Percentiles rank a stretch among this genome's conserved stretches.
These are phyloP conservation scores for Andrena marginata DNA, from an alignment of 2,888 invertebrate genomes.

Conservation along the genomic window DNA sequence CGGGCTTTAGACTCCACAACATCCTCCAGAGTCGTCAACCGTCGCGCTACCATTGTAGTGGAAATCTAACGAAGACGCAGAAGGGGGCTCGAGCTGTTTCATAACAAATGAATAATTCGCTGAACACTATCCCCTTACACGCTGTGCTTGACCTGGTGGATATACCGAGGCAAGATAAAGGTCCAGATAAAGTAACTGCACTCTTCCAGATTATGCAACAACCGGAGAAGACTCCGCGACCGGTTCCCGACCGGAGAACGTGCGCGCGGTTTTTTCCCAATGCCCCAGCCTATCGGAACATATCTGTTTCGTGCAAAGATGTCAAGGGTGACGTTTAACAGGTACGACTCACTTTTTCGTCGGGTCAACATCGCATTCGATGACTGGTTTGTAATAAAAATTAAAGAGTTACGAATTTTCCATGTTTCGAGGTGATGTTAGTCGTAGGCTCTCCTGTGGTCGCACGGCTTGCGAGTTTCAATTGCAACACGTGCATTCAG, in stretches of 20 bases:
- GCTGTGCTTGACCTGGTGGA: slow-evolving; percentile 19
- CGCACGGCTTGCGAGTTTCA: too few relatives aligned
- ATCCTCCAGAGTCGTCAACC: neutral
- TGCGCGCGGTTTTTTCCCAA: slow-evolving; percentile 21
- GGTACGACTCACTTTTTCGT: slow-evolving; percentile 27
- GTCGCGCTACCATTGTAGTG: neutral
- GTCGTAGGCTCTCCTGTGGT: too few relatives aligned
- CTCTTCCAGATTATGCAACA: slow-evolving; percentile 47
- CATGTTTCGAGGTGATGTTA: too few relatives aligned
- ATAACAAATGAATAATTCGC: slow-evolving; percentile 9
- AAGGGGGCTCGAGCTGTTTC: neutral
- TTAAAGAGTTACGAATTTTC: neutral
- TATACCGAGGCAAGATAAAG: slow-evolving; percentile 45
- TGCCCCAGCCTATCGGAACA: slow-evolving; percentile 29
- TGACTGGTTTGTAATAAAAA: neutral
- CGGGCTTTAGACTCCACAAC: neutral
- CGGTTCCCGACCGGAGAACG: slow-evolving; percentile 49
- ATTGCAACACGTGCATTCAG: too few relatives aligned
- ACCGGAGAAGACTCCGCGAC: slow-evolving; percentile 48
- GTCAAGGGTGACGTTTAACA: slow-evolving; percentile 58
- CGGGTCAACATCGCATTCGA: slow-evolving; percentile 12
- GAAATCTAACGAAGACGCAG: neutral
- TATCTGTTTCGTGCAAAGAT: slow-evolving; percentile 52
- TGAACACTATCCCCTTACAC: neutral
- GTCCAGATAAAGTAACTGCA: slow-evolving; percentile 54